A percentile compares a stretch with the other conserved stretches of the same genome.
phyloP scores from a whole-genome alignment of 2,113 vertebrate species.

The Heterotilapia buettikoferi region DNA sequence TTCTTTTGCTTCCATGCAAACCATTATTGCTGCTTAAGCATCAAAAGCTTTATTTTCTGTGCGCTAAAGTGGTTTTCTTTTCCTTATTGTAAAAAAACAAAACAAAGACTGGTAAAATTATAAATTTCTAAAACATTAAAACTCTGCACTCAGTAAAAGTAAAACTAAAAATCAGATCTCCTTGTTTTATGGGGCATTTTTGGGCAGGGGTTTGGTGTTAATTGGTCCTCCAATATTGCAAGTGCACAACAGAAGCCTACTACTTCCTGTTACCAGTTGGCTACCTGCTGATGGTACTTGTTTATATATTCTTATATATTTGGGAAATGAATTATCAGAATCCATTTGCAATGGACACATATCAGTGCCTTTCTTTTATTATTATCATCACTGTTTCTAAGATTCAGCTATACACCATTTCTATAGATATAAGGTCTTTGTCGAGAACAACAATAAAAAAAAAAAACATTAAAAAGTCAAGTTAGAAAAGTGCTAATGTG shows the following conservation, averaged over 20 bases:
- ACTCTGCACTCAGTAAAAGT: neutral
- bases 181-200: neutral
- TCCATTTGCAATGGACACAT: neutral
- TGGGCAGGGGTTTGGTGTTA: neutral
- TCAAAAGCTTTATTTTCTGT: neutral
- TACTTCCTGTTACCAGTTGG: neutral
- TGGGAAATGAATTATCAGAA: neutral
- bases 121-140: neutral
- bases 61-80: neutral
- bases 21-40: neutral
- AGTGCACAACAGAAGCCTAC: neutral
- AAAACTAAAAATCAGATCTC: neutral
- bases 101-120: neutral
- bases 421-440: slow-evolving; percentile 30
- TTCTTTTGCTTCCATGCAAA: neutral
- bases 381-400: neutral
- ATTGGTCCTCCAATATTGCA: neutral
- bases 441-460: neutral
- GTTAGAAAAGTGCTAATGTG: slow-evolving; percentile 66
- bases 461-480: slow-evolving; percentile 42
- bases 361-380: neutral
- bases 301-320: neutral
- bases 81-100: neutral
- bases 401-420: neutral
- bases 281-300: neutral